Evolutionary conservation across 2,888 invertebrate genomes (phyloP).

Genomic region (Subacronicta megacephala): DNA sequence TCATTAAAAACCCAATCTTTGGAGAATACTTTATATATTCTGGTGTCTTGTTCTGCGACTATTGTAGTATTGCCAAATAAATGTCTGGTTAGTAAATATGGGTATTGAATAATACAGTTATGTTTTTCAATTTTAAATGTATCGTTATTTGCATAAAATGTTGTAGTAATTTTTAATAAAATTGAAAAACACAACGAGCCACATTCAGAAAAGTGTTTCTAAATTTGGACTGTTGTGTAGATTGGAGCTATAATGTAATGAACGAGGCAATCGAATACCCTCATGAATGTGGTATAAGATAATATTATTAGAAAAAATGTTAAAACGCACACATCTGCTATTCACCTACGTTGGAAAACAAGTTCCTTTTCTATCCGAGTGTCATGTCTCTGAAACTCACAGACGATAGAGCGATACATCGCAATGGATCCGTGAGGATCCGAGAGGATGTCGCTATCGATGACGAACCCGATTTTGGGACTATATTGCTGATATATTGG

Average conservation of each 20-base stretch:
- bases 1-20: constrained; percentile 85
- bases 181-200: constrained; percentile 72
- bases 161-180: constrained; percentile 50
- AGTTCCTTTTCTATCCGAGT: constrained; percentile 63
- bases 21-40: constrained; percentile 74
- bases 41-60: constrained; percentile 81
- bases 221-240: constrained; percentile 37
- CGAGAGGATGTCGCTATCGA: constrained; percentile 71
- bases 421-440: constrained; percentile 50
- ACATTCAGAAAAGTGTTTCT: constrained; percentile 64
- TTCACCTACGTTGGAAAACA: constrained; percentile 84
- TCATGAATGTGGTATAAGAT: constrained; percentile 69
- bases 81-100: constrained; percentile 81
- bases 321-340: constrained; percentile 72
- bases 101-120: constrained; percentile 58
- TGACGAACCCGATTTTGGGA: constrained; percentile 83
- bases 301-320: constrained; percentile 58
- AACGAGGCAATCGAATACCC: constrained; percentile 33
- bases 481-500: constrained; percentile 73
- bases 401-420: constrained; percentile 65
- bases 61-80: constrained; percentile 82
- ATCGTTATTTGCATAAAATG: constrained; percentile 5
- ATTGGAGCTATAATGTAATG: constrained; percentile 23
- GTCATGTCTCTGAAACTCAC: constrained; percentile 72
- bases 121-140: constrained; percentile 74